Conservation (phyloP, 2,797 vertebrate genomes). For the Sebastes hubbsi region DNA sequence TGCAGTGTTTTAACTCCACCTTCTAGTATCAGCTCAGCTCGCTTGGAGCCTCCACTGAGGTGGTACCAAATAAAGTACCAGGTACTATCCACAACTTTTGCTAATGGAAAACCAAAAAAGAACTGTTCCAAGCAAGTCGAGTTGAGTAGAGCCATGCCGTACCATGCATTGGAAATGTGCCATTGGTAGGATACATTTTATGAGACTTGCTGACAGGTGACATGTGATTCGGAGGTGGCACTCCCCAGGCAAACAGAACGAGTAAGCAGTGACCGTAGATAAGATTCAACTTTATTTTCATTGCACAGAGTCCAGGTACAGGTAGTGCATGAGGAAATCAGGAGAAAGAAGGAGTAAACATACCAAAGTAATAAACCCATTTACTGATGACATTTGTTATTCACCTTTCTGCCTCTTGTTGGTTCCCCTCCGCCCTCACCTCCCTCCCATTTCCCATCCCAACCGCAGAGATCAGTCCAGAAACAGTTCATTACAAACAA, state of each 20-base stretch:
- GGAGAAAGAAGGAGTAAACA: background rate
- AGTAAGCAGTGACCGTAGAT: background rate
- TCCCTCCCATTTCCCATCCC: conserved; percentile 60
- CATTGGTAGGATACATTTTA: background rate
- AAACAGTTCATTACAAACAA: conserved; percentile 87
- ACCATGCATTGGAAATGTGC: background rate
- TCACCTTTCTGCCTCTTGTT: conserved; percentile 43
- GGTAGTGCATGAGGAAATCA: background rate
- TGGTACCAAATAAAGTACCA: background rate
- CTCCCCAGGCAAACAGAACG: background rate
- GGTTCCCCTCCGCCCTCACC: conserved; percentile 30
- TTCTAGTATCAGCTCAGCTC: too few relatives aligned
- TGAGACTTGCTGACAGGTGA: background rate
- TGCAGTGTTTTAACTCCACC: too few relatives aligned
- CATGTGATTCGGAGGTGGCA: background rate
- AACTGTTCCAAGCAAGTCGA: background rate
- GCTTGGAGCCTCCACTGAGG: background rate
- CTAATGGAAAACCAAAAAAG: background rate
- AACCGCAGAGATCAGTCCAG: conserved; percentile 76
- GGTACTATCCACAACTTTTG: background rate
- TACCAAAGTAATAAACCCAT: conserved; percentile 4
- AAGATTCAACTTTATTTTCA: background rate
- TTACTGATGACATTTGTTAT: conserved; percentile 54
- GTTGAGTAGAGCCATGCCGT: background rate
- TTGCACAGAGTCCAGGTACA: background rate